Percentiles rank a stretch among this genome's conserved stretches.
Conservation (phyloP, 37 sponge, comb jelly and placozoan species). For the Amphimedon queenslandica region DNA sequence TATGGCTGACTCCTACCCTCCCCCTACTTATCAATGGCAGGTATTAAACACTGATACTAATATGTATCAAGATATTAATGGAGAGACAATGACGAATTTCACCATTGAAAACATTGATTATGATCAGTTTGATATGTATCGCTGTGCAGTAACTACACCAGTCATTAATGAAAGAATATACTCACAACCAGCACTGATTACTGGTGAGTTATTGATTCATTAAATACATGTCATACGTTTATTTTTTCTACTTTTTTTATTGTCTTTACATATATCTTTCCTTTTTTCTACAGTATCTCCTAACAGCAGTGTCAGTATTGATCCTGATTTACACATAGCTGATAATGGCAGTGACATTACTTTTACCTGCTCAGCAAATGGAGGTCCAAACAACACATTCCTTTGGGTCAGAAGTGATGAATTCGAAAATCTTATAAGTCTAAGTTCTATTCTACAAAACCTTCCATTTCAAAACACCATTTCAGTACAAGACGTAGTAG, state of each 20-base stretch:
- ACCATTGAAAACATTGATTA: no score
- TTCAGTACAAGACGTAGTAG: neutral
- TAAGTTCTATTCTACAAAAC: neutral
- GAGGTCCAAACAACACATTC: conserved; percentile 40
- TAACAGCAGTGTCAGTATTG: conserved; percentile 19
- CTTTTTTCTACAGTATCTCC: no score
- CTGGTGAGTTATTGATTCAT: conserved; percentile 8
- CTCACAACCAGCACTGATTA: neutral
- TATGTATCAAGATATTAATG: no score
- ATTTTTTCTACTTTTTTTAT: no score
- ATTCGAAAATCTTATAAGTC: neutral
- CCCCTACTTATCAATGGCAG: conserved; percentile 1
- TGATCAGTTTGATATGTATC: neutral
- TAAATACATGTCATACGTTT: no score
- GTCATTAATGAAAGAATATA: neutral
- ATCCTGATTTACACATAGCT: neutral
- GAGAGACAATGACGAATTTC: no score
- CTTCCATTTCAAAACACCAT: neutral
- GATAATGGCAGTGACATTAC: neutral
- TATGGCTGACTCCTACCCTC: conserved; percentile 4
- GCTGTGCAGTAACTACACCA: neutral
- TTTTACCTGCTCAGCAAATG: conserved; percentile 44
- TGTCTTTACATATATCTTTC: no score
- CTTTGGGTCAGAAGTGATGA: conserved; percentile 36
- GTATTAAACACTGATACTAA: no score